phyloP scores from a whole-genome alignment of 2,113 vertebrate genomes.

The Oreochromis niloticus region DNA sequence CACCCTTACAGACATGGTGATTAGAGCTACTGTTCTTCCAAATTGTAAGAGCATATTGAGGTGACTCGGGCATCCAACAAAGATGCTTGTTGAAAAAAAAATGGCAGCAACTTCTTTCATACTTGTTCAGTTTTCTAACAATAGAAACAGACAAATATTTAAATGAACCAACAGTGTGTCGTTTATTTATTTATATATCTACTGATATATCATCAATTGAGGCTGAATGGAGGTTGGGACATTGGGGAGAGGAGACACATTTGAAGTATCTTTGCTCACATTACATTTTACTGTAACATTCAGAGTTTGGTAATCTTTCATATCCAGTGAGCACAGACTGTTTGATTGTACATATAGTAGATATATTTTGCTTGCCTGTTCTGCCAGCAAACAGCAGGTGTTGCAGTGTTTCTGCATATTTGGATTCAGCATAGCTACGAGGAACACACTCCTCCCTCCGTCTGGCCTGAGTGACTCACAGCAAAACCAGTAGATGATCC shows the following conservation, averaged over 20 bases:
- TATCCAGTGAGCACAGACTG: not conserved
- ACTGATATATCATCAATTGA: not conserved
- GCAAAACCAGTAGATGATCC: conserved; percentile 10
- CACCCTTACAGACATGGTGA: not conserved
- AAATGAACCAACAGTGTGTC: not conserved
- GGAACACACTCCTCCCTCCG: conserved; percentile 1
- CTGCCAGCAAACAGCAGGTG: conserved; percentile 28
- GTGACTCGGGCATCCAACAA: not conserved
- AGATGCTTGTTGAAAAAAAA: not conserved
- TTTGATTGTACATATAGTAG: not conserved
- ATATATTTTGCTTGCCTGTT: not conserved
- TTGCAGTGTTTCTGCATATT: conserved; percentile 2
- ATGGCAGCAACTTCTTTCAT: not conserved
- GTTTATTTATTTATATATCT: not conserved
- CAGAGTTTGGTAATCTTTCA: not conserved
- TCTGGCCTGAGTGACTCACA: conserved; percentile 37
- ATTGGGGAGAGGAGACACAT: not conserved
- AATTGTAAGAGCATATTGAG: not conserved
- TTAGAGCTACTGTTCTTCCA: not conserved
- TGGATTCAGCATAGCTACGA: conserved; percentile 14
- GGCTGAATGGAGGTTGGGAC: not conserved
- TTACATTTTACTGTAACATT: not conserved
- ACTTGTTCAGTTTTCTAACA: not conserved
- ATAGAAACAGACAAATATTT: not conserved
- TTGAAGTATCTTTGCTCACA: not conserved